Conservation (phyloP, 2,797 vertebrate species). For the Hyperoplus immaculatus region DNA sequence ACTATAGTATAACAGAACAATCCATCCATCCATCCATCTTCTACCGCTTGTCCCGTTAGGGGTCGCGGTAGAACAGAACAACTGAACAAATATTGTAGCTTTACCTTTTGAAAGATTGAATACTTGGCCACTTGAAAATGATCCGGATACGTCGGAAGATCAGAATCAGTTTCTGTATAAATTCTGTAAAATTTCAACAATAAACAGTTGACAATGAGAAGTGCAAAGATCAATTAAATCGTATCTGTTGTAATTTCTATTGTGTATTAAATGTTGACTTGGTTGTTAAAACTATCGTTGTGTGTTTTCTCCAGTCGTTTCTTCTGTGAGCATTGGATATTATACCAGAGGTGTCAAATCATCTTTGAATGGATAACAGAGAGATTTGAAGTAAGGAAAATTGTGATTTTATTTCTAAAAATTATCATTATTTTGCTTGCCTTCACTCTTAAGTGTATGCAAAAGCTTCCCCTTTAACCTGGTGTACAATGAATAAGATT, state of each 20-base stretch:
- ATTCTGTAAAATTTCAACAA: constrained; percentile 73
- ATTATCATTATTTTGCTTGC: neutral
- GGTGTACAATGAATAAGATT: neutral
- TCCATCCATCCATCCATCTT: no score
- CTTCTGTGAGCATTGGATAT: neutral
- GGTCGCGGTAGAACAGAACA: no score
- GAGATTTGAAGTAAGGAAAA: neutral
- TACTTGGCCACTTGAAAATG: constrained; percentile 90
- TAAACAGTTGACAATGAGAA: neutral
- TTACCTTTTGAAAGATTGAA: constrained; percentile 86
- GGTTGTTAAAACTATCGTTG: neutral
- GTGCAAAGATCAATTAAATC: no score
- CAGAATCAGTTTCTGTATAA: constrained; percentile 62
- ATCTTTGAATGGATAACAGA: neutral
- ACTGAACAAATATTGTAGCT: neutral
- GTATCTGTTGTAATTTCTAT: no score
- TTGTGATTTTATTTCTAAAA: neutral
- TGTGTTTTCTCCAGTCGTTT: neutral
- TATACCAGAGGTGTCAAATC: neutral
- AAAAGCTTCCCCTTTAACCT: neutral
- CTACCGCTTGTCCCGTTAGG: no score
- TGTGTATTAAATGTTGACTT: neutral
- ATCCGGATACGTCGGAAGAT: constrained; percentile 75
- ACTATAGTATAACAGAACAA: neutral
- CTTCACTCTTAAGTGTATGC: neutral